Conservation (phyloP, 2,797 vertebrate species). For the Orestias chungarensis region DNA sequence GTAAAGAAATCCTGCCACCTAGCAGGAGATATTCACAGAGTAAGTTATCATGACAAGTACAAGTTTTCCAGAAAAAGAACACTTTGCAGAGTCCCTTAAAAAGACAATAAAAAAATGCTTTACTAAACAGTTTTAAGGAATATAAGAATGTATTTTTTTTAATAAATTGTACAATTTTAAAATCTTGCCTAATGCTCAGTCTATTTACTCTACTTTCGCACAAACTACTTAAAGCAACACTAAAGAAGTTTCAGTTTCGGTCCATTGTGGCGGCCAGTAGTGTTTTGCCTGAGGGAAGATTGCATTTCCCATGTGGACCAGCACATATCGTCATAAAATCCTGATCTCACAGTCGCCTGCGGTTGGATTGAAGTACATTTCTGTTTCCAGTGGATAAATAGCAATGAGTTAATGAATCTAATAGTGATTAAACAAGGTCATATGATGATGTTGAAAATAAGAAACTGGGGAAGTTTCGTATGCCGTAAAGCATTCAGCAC, state of each 20-base stretch:
- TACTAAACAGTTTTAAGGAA: not conserved
- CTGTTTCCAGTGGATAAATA: too few species aligned
- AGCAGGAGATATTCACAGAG: not conserved
- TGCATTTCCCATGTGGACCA: too few species aligned
- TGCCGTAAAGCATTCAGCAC: too few species aligned
- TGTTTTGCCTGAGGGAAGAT: too few species aligned
- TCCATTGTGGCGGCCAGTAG: too few species aligned
- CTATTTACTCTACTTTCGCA: not conserved
- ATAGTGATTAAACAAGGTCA: too few species aligned
- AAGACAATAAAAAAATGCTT: not conserved
- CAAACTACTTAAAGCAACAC: not conserved
- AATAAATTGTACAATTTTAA: not conserved
- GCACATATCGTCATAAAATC: too few species aligned
- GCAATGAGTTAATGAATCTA: too few species aligned
- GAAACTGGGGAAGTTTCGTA: too few species aligned
- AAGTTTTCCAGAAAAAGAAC: not conserved
- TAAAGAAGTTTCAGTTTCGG: not conserved
- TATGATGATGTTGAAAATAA: too few species aligned
- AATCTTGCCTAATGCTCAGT: not conserved
- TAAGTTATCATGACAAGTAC: slow-evolving; percentile 3
- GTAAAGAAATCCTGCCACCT: slow-evolving; percentile 1
- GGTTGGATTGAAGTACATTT: too few species aligned
- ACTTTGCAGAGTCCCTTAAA: not conserved
- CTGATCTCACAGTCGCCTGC: too few species aligned
- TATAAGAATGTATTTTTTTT: not conserved